Evolutionary conservation across 2,797 vertebrate species (phyloP).

Genomic region (Sebastes trivittatus): DNA sequence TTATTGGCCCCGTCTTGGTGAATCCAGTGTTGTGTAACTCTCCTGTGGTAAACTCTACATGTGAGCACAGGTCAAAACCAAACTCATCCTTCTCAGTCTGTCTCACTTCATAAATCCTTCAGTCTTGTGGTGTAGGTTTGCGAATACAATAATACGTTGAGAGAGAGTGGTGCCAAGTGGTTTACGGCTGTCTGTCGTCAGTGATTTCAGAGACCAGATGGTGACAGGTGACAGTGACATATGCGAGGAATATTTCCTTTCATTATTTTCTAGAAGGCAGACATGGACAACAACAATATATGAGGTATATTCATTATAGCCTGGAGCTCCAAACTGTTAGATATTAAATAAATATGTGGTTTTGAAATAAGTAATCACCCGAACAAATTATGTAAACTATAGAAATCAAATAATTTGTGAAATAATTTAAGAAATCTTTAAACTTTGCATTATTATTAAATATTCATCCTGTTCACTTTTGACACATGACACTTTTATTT

Average conservation of each 20-base stretch:
- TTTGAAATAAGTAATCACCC: not conserved
- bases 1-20: conserved; percentile 44
- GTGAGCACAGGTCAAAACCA: conserved; percentile 57
- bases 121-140: conserved; percentile 40
- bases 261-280: conserved; percentile 18
- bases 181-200: conserved; percentile 55
- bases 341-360: not conserved
- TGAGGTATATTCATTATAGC: not conserved
- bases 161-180: conserved; percentile 44
- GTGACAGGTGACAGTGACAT: conserved; percentile 63
- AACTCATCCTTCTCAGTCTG: conserved; percentile 56
- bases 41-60: conserved; percentile 44
- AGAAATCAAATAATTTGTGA: not conserved
- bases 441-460: not conserved
- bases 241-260: conserved; percentile 13
- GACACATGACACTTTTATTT: no score
- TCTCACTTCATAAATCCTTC: conserved; percentile 69
- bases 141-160: conserved; percentile 45
- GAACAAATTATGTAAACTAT: not conserved
- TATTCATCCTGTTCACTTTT: no score
- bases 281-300: conserved; percentile 8
- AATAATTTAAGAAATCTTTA: not conserved
- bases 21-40: conserved; percentile 42
- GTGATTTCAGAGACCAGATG: conserved; percentile 48
- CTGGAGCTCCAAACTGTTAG: not conserved